Conservation (phyloP, 1,140 invertebrate species). For the Drosophila sechellia region DNA sequence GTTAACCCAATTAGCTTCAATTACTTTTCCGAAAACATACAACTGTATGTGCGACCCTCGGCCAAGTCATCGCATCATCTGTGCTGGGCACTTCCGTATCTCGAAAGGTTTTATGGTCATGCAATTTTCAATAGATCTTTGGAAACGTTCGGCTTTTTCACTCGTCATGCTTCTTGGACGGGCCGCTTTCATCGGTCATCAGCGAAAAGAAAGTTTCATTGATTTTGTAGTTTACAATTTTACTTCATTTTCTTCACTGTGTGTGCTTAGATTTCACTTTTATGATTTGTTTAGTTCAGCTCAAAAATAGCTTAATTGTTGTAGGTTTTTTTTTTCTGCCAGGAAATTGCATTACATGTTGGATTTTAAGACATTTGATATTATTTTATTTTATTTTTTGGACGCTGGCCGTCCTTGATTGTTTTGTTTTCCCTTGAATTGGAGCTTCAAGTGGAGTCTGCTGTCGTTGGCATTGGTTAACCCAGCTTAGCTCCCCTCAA, state of each 20-base stretch:
- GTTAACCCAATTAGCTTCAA: constrained; percentile 81
- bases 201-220: constrained; percentile 55
- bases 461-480: constrained; percentile 2
- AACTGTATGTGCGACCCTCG: neutral
- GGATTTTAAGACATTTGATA: neutral
- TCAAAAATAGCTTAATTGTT: constrained; percentile 26
- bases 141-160: constrained; percentile 21
- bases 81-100: constrained; percentile 30
- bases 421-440: neutral
- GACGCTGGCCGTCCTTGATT: constrained; percentile 14
- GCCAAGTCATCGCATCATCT: constrained; percentile 29
- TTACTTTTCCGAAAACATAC: constrained; percentile 28
- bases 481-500: constrained; percentile 6
- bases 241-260: constrained; percentile 25
- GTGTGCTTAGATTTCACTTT: constrained; percentile 37
- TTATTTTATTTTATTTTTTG: constrained; percentile 12
- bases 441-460: constrained; percentile 9
- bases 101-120: constrained; percentile 20
- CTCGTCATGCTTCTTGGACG: constrained; percentile 41
- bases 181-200: constrained; percentile 37
- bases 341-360: neutral
- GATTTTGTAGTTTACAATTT: constrained; percentile 43
- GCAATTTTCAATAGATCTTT: constrained; percentile 32
- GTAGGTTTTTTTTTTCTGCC: constrained; percentile 5
- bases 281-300: constrained; percentile 27